Conservation (phyloP, 2,888 invertebrate species). For the Arrhopalites spinosus region DNA sequence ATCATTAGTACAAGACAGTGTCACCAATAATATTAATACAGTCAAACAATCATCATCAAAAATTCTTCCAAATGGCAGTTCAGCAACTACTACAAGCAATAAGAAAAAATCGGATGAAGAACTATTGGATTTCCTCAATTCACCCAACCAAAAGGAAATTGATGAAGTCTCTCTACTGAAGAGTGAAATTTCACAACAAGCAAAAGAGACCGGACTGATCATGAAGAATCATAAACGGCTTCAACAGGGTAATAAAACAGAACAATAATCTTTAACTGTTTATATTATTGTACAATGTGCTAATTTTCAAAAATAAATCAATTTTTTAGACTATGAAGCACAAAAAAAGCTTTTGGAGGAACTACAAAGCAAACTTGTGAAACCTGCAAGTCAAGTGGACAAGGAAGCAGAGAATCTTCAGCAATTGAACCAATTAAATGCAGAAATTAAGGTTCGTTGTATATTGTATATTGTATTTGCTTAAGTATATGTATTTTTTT, state of each 20-base stretch:
- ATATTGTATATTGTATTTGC: neutral
- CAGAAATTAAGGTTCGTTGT: neutral
- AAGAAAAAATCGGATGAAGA: constrained; percentile 50
- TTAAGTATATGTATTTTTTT: neutral
- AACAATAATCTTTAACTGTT: neutral
- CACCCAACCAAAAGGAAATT: constrained; percentile 41
- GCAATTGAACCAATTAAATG: neutral
- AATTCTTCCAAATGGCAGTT: neutral
- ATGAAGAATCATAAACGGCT: constrained; percentile 51
- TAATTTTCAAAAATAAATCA: neutral
- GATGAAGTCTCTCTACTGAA: constrained; percentile 52
- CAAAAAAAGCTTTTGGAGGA: constrained; percentile 15
- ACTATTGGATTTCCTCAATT: constrained; percentile 51
- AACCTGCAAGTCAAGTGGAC: neutral
- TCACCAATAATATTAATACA: neutral
- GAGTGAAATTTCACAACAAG: constrained; percentile 51
- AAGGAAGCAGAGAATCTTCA: neutral
- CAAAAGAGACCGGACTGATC: constrained; percentile 50
- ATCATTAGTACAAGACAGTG: constrained; percentile 1
- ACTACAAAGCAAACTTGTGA: constrained; percentile 14
- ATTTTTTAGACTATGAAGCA: constrained; percentile 17
- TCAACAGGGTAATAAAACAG: constrained; percentile 46
- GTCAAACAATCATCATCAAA: no score
- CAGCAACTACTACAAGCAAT: constrained; percentile 1
- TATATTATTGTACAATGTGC: no score